Evolutionary conservation across 2,113 vertebrate species (phyloP).

Genomic region (Loxodonta africana): DNA sequence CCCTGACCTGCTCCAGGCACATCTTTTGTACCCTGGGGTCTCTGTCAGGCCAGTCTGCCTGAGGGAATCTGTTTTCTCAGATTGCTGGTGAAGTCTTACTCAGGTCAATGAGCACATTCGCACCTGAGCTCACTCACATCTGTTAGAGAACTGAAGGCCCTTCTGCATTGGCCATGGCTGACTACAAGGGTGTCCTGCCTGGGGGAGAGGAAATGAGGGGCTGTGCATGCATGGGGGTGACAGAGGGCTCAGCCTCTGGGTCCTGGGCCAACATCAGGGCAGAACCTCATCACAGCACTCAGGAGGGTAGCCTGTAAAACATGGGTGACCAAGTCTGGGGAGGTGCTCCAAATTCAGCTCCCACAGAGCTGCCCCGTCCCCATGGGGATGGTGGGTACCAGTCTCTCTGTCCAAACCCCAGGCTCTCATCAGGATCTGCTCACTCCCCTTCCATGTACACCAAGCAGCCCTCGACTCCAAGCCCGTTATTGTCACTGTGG

Average conservation of each 20-base stretch:
- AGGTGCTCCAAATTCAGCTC: neutral
- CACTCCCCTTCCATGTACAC: neutral
- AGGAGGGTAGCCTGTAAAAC: neutral
- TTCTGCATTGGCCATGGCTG: neutral
- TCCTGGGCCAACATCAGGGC: neutral
- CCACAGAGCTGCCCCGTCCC: neutral
- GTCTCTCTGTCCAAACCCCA: neutral
- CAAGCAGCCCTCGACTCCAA: neutral
- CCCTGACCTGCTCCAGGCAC: neutral
- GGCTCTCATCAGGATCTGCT: neutral
- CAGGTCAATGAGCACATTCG: neutral
- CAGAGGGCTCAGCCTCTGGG: neutral
- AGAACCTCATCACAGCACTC: neutral
- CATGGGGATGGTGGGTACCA: neutral
- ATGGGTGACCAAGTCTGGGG: neutral
- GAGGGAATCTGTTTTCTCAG: neutral
- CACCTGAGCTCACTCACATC: neutral
- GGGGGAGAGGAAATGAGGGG: neutral
- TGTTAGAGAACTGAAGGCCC: neutral
- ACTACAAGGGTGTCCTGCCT: neutral
- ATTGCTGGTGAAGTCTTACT: neutral
- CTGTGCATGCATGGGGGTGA: neutral
- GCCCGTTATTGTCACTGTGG: neutral
- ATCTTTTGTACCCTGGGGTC: neutral
- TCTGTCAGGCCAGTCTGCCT: neutral